A percentile compares a stretch with the other conserved stretches of the same genome.
Evolutionary conservation across 2,113 vertebrate species (phyloP).

Genomic region (Arothron firmamentum): DNA sequence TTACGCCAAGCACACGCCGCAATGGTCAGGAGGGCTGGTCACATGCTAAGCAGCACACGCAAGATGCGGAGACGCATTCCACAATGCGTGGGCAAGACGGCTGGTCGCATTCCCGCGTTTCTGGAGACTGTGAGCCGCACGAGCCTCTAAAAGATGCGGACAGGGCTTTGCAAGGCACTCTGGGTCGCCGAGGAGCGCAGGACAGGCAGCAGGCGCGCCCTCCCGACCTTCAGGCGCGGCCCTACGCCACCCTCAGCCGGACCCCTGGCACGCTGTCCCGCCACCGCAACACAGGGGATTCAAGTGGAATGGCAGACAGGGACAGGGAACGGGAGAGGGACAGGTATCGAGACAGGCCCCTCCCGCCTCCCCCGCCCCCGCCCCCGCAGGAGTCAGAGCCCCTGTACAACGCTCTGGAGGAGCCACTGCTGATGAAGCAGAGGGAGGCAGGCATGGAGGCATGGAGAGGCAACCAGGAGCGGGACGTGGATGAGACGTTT

Average conservation of each 20-base stretch:
- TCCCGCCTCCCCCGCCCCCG: conserved; percentile 72
- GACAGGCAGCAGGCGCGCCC: conserved; percentile 62
- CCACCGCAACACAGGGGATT: conserved; percentile 52
- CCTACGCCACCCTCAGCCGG: conserved; percentile 67
- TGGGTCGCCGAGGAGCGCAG: conserved; percentile 62
- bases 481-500: conserved; percentile 62
- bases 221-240: conserved; percentile 66
- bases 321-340: conserved; percentile 66
- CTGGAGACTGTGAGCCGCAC: conserved; percentile 46
- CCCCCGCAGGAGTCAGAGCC: conserved; percentile 81
- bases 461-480: conserved; percentile 52
- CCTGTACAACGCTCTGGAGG: conserved; percentile 87
- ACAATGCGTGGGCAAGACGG: conserved; percentile 50
- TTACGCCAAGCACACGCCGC: conserved; percentile 55
- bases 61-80: conserved; percentile 50
- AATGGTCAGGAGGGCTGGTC: conserved; percentile 59
- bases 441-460: conserved; percentile 52
- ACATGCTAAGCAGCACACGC: conserved; percentile 51
- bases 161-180: conserved; percentile 59
- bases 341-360: conserved; percentile 66
- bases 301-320: conserved; percentile 43
- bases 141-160: conserved; percentile 61
- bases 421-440: conserved; percentile 66
- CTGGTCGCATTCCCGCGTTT: conserved; percentile 52
- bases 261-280: conserved; percentile 64